Base-by-base conservation (phyloP, 2,113 vertebrate species). In the Apodemus sylvaticus region DNA sequence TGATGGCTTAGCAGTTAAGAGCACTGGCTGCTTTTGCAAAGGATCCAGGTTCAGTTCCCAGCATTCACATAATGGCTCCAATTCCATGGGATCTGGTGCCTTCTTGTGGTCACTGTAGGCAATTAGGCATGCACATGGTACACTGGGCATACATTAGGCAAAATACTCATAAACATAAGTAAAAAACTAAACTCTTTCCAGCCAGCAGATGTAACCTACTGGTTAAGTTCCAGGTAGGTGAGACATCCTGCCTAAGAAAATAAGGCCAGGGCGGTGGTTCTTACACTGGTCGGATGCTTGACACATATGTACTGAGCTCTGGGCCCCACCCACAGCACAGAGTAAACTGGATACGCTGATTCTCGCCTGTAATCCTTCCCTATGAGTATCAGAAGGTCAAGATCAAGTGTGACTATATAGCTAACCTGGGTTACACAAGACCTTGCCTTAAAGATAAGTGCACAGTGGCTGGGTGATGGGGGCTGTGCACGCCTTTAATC, bases 211-310 rank as follows among this genome's bases (percentile, higher is more conserved):
- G 26, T 45, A 42, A 16, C 14, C 58, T 83, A 42, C n/a, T 31
- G 26, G 81, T 42, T 45, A 45, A 2, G 2, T 64, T 85, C n/a
- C 39, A 45, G 39, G 58, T 17, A 45, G 12, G 26, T 64, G 39
- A 83, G 39, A 85, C 16, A 85, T 85, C 26, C 58, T 31, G 26
- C 64, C 82, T 85, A 26, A 11, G 60, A 62, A 86, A 68, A 55
- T 3, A 24, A n/a, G 9, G 53, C 7, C 5, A 29, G 11, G 83
- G 45, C 31, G 34, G 5, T 0, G 0, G 62, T 6, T 24, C 62
- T 68, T 5, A 68, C 0, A 5, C 7, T 48, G 9, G 39, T 11
- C 3, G 3, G 34, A 10, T 48, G 3, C 29, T 22, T 20, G 29
- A 42, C 42, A 26, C 5, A 3, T 3, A 48, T 22, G 9, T 29